Percentiles rank a stretch among this genome's conserved stretches.
These are phyloP conservation scores for Colossoma macropomum DNA, from an alignment of 2,113 vertebrate species.

Conservation along the genomic window DNA sequence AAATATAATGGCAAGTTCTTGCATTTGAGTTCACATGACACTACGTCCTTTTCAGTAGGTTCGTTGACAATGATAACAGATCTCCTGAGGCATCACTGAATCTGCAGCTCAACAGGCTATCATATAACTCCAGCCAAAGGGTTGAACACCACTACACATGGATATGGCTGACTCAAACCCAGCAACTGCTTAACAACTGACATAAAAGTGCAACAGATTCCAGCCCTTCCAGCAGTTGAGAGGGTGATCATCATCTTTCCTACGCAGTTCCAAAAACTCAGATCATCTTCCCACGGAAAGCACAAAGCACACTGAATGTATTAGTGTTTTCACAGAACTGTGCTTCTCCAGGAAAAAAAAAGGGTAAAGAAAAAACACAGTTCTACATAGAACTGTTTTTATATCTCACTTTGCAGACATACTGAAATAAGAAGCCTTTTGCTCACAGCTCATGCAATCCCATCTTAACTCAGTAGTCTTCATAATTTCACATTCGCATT, in stretches of 20 bases:
- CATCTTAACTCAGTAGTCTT: no score
- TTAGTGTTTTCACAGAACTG: neutral
- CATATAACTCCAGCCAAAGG: neutral
- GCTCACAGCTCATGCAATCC: no score
- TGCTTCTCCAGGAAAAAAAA: neutral
- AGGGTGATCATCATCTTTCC: constrained; percentile 29
- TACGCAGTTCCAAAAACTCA: neutral
- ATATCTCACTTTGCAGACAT: neutral
- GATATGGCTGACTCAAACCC: neutral
- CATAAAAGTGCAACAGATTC: constrained; percentile 2
- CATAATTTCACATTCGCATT: no score
- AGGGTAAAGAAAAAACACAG: neutral
- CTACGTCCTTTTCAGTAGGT: neutral
- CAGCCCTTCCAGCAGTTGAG: constrained; percentile 10
- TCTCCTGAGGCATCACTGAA: constrained; percentile 25
- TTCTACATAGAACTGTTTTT: neutral
- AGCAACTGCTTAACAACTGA: neutral
- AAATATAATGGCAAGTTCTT: no score
- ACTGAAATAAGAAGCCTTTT: neutral
- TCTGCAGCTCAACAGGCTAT: constrained; percentile 9
- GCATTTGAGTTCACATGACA: neutral
- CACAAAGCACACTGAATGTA: neutral
- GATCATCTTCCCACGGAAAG: neutral
- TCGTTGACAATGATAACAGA: constrained; percentile 22
- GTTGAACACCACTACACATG: neutral